Evolutionary conservation across 2,888 invertebrate species (phyloP).

Genomic region (Phyllotreta cruciferae): DNA sequence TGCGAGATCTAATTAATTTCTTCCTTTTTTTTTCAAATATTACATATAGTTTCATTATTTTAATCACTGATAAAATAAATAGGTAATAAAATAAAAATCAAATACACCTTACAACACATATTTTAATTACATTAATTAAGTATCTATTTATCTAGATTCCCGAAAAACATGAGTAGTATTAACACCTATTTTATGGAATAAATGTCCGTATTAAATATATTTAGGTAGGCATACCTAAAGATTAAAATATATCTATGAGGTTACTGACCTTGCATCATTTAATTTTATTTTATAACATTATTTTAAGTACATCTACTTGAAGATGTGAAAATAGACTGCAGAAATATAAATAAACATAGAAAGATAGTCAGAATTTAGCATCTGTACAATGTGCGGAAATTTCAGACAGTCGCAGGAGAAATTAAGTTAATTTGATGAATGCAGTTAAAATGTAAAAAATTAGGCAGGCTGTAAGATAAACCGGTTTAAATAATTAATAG

Average conservation of each 20-base stretch:
- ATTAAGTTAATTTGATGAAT: background rate
- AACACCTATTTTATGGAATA: background rate
- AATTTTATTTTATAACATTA: constrained; percentile 18
- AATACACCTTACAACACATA: too few relatives aligned
- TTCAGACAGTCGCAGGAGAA: background rate
- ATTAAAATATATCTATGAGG: constrained; percentile 23
- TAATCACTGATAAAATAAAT: too few relatives aligned
- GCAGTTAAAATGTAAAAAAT: background rate
- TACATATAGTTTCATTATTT: too few relatives aligned
- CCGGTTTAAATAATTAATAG: too few relatives aligned
- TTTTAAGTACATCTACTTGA: constrained; percentile 22
- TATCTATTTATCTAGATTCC: too few relatives aligned
- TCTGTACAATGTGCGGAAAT: constrained; percentile 1
- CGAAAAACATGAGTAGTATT: background rate
- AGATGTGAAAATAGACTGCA: constrained; percentile 28
- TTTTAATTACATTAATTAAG: too few relatives aligned
- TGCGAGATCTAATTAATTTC: too few relatives aligned
- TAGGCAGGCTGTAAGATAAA: too few relatives aligned
- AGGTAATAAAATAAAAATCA: too few relatives aligned
- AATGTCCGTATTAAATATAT: background rate
- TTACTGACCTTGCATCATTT: constrained; percentile 33
- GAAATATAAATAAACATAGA: constrained; percentile 15
- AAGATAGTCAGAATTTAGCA: background rate
- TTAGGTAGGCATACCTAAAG: background rate
- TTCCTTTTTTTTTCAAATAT: too few relatives aligned